Base-by-base conservation (phyloP, 2,113 vertebrate species). In the Lamprotornis superbus region DNA sequence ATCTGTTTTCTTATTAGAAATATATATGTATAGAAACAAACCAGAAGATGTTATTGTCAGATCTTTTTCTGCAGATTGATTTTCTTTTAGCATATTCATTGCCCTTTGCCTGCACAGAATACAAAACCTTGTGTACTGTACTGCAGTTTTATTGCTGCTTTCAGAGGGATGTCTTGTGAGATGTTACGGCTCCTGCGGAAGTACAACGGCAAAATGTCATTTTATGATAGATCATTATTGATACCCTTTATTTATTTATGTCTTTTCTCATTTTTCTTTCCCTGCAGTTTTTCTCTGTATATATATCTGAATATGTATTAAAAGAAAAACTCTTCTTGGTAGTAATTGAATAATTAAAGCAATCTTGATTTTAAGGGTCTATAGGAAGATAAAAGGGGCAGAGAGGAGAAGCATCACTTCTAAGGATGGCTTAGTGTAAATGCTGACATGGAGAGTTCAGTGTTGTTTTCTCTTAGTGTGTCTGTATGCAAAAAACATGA, bases 21-120 rank as follows among this genome's bases (percentile, higher is more conserved):
- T 71, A 47, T 9, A 15, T 31, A 24, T 11, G 5, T 17, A 15
- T 25, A 71, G 46, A 87, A 89, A 60, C n/a, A 61, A 73, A 53
- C 67, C 46, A 69, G 74, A 63, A 81, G 59, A 78, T 88, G 33
- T 71, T 93, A 74, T 52, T 91, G 46, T 80, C 91, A 88, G 27
- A 74, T 77, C 49, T 86, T 91, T 83, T 82, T 65, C 89, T 93
- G 75, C 75, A 94, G 78, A 94, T 81, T 83, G 68, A 95, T 96
- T 95, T 97, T 87, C 83, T 96, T 96, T 96, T 96, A 95, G 93
- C 81, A 90, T 96, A 89, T 96, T 95, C 97, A 96, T 95, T 96
- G 93, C 84, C 90, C 91, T 96, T 95, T 97, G 95, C 94, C 81
- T 88, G 87, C 81, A 90, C 49, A 93, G 85, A 94, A 60, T 79